A percentile compares a stretch with the other conserved stretches of the same genome.
Conservation (phyloP, 2,888 invertebrate genomes). For the Germaria angustata region DNA sequence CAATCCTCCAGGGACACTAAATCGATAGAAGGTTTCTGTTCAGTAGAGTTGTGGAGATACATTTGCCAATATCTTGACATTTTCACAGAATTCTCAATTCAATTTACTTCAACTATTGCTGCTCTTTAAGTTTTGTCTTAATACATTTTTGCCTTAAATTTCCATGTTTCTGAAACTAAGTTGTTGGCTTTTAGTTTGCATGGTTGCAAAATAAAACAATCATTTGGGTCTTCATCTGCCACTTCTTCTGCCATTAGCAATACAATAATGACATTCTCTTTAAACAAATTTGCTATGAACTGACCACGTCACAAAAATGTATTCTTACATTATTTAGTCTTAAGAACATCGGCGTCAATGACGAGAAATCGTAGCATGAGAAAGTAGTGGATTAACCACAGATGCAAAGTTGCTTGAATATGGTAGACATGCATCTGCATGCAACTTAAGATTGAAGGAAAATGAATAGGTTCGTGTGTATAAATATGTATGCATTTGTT, state of each 20-base stretch:
- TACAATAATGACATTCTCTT: background rate
- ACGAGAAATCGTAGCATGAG: background rate
- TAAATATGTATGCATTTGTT: background rate
- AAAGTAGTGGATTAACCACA: constrained; percentile 6
- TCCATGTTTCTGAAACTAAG: background rate
- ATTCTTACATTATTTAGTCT: constrained; percentile 18
- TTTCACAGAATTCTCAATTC: background rate
- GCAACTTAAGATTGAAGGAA: constrained; percentile 4
- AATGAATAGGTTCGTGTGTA: background rate
- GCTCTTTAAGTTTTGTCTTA: too few relatives aligned
- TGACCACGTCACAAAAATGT: constrained; percentile 10
- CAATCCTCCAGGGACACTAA: constrained; percentile 15
- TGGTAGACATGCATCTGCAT: constrained; percentile 6
- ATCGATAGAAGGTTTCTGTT: constrained; percentile 24
- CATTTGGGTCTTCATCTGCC: background rate
- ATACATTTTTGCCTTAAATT: constrained; percentile 14
- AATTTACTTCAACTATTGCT: background rate
- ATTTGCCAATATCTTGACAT: background rate
- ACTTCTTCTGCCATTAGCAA: background rate
- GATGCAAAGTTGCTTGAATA: constrained; percentile 3
- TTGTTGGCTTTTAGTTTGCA: background rate
- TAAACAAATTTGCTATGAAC: constrained; percentile 3
- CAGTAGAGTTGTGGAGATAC: constrained; percentile 4
- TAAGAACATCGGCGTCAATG: constrained; percentile 1
- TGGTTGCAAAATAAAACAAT: background rate